Conservation (phyloP, 1,140 invertebrate species). For the Venustaconcha ellipsiformis region DNA sequence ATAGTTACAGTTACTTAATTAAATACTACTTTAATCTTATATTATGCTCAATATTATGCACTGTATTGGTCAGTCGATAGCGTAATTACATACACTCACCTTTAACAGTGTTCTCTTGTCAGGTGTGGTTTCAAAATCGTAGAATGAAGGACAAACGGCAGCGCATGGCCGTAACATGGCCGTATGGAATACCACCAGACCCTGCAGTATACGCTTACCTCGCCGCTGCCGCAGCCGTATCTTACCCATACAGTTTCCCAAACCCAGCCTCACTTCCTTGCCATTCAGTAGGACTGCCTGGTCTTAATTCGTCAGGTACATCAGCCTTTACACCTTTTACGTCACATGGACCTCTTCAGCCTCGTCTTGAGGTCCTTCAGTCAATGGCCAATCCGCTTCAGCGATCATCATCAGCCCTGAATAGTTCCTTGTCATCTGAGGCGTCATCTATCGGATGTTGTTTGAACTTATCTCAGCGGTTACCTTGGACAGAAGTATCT, state of each 20-base stretch:
- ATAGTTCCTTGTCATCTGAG: slow-evolving; percentile 16
- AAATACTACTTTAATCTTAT: not conserved
- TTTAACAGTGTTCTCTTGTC: slow-evolving; percentile 64
- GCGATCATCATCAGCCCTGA: slow-evolving; percentile 9
- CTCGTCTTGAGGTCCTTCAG: slow-evolving; percentile 38
- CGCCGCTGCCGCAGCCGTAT: slow-evolving; percentile 82
- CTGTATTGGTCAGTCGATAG: not conserved
- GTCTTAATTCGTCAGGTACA: slow-evolving; percentile 31
- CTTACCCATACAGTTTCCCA: slow-evolving; percentile 66
- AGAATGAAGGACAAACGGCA: slow-evolving; percentile 99
- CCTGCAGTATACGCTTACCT: slow-evolving; percentile 92
- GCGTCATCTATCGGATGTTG: slow-evolving; percentile 8
- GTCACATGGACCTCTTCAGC: slow-evolving; percentile 30
- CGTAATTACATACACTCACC: not conserved
- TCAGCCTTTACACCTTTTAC: slow-evolving; percentile 40
- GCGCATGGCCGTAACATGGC: slow-evolving; percentile 92
- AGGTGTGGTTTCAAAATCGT: slow-evolving; percentile 99
- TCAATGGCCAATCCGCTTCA: slow-evolving; percentile 24
- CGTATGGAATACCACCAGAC: slow-evolving; percentile 82
- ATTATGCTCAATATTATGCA: not conserved
- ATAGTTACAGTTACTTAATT: too few species aligned
- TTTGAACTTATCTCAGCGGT: slow-evolving; percentile 21
- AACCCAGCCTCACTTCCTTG: slow-evolving; percentile 38
- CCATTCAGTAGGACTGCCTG: slow-evolving; percentile 35
- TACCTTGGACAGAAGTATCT: slow-evolving; percentile 4